phyloP scores from a whole-genome alignment of 1,140 invertebrate species.

The Psilanteris sp. region DNA sequence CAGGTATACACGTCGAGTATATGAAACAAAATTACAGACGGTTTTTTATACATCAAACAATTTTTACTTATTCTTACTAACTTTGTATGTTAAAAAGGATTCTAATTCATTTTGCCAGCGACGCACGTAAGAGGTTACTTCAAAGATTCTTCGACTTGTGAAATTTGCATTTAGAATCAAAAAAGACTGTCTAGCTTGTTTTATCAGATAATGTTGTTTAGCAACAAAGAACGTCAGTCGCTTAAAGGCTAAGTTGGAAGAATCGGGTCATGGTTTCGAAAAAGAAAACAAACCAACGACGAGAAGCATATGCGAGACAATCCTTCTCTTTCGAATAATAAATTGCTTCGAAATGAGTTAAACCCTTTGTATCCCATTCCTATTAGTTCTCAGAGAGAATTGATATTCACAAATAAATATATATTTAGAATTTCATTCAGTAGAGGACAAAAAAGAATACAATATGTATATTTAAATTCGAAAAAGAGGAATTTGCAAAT shows the following conservation, averaged over 20 bases:
- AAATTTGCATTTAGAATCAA: constrained; percentile 59
- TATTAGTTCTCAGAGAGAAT: no score
- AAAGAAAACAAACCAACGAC: constrained; percentile 17
- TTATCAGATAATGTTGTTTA: constrained; percentile 25
- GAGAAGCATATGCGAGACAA: not conserved
- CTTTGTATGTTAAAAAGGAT: constrained; percentile 25
- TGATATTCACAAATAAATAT: no score
- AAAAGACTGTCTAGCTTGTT: constrained; percentile 34
- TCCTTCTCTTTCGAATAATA: constrained; percentile 8
- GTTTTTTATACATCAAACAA: constrained; percentile 22
- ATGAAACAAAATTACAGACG: no score
- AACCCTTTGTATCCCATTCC: no score
- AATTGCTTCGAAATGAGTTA: constrained; percentile 41
- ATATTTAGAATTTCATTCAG: no score
- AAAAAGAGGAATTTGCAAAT: no score
- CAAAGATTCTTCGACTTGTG: constrained; percentile 51
- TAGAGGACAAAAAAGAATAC: no score
- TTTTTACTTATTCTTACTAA: constrained; percentile 16
- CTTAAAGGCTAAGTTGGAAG: constrained; percentile 17
- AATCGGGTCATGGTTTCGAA: constrained; percentile 29
- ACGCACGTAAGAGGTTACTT: constrained; percentile 11
- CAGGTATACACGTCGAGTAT: no score
- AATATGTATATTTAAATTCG: no score
- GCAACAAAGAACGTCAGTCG: constrained; percentile 36
- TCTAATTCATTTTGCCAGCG: constrained; percentile 24